Conservation (phyloP, 2,797 vertebrate species). For the Perodicticus potto region DNA sequence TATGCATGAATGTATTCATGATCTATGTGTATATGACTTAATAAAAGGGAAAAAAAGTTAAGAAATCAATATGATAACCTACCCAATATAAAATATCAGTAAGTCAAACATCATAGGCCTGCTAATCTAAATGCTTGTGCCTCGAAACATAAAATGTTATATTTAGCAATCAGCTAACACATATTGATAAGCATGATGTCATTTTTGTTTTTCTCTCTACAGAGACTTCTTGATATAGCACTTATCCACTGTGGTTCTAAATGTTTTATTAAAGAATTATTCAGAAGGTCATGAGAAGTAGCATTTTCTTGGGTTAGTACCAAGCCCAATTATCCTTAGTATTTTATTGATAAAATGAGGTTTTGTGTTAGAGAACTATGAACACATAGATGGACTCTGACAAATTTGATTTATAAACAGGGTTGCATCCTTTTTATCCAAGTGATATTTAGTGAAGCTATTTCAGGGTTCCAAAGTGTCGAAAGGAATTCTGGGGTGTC, state of each 20-base stretch:
- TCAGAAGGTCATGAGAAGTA: not conserved
- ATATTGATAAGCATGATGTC: not conserved
- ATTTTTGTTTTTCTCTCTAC: not conserved
- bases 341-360: not conserved
- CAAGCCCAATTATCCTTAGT: not conserved
- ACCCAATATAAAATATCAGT: not conserved
- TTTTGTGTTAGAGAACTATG: not conserved
- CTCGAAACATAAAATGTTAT: not conserved
- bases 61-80: not conserved
- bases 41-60: not conserved
- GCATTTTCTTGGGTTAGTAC: not conserved
- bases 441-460: not conserved
- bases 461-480: no score
- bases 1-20: no score
- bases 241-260: not conserved
- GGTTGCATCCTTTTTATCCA: fast-evolving
- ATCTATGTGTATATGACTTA: not conserved
- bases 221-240: not conserved
- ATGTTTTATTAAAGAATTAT: constrained; percentile 29
- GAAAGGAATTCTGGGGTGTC: not conserved
- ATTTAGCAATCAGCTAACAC: not conserved
- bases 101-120: not conserved
- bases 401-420: not conserved
- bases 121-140: not conserved
- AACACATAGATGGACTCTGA: not conserved